Evolutionary conservation across 2,888 invertebrate genomes (phyloP).

Genomic region (Eremobia ochroleuca): DNA sequence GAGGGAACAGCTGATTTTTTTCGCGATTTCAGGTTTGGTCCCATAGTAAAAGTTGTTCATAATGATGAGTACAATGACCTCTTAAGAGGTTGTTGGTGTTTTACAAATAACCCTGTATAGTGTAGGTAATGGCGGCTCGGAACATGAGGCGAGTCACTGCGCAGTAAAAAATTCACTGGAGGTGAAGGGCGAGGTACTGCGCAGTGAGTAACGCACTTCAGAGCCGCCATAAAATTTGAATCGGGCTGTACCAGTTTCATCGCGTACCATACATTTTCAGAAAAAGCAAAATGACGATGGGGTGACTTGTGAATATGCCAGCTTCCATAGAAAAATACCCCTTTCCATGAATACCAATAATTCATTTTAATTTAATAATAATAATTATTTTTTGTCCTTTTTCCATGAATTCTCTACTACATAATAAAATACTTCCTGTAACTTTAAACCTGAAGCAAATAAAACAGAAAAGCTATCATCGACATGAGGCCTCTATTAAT

Average conservation of each 20-base stretch:
- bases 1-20: too few relatives aligned
- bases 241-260: neutral
- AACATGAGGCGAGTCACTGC: neutral
- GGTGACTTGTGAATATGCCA: neutral
- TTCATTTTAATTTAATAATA: too few relatives aligned
- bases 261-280: neutral
- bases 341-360: too few relatives aligned
- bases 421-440: neutral
- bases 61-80: too few relatives aligned
- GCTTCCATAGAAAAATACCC: neutral
- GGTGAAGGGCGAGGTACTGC: neutral
- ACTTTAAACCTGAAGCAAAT: constrained; percentile 14
- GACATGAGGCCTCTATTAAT: constrained; percentile 52
- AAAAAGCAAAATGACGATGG: neutral
- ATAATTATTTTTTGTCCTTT: too few relatives aligned
- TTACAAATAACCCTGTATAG: neutral
- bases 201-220: too few relatives aligned
- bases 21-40: too few relatives aligned
- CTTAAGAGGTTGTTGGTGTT: too few relatives aligned
- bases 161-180: neutral
- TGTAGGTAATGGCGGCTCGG: neutral
- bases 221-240: too few relatives aligned
- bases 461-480: constrained; percentile 22
- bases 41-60: too few relatives aligned
- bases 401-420: neutral